Evolutionary conservation across 2,797 vertebrate species (phyloP), one percentile per base, ranked within the genome.

Genomic region (Momotus momota): DNA sequence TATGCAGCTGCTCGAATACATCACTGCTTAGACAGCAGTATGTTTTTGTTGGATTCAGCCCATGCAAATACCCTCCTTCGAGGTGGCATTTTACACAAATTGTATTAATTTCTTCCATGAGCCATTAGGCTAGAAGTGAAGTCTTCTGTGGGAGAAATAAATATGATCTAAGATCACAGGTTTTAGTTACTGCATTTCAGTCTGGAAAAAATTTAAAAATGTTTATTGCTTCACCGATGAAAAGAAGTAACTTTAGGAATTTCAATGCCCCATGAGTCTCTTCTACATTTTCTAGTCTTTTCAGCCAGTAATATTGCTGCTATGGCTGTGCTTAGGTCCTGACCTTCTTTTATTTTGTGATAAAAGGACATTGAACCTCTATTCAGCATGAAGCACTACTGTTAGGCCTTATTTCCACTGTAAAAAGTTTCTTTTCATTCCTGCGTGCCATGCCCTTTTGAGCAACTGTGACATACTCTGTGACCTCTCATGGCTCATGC

Each of bases 41-140:
- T 84, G 54, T 91, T 96, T 95, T 91, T 79, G 49, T 35, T 96
- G 93, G 91, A 90, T 73, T 84, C 62, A 86, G 43, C 27, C 51
- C 82, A 91, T 60, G 31, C 0, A 11, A 88, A 86, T 88, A 88
- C 54, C 62, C 82, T 90, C 91, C 33, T 29, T 48, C 86, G 20
- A n/a, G 80, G 66, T 75, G 96, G 65, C 26, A 84, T 70, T 96
- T 95, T 88, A 66, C 66, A 72, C 43, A 92, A 81, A 88, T 81
- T 66, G n/a, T 57, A 55, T 72, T 84, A 70, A 91, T 94, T 94
- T 91, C 43, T 95, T 95, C 79, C 85, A 86, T 62, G 62, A 88
- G 79, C 45, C 46, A 7, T 64, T 80, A 92, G 54, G 40, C n/a
- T 91, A 51, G 11, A 92, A 90, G 45, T 61, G 69, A 86, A 71